Evolutionary conservation across 2,113 vertebrate genomes (phyloP).

Genomic region (Sclerurus mexicanus): DNA sequence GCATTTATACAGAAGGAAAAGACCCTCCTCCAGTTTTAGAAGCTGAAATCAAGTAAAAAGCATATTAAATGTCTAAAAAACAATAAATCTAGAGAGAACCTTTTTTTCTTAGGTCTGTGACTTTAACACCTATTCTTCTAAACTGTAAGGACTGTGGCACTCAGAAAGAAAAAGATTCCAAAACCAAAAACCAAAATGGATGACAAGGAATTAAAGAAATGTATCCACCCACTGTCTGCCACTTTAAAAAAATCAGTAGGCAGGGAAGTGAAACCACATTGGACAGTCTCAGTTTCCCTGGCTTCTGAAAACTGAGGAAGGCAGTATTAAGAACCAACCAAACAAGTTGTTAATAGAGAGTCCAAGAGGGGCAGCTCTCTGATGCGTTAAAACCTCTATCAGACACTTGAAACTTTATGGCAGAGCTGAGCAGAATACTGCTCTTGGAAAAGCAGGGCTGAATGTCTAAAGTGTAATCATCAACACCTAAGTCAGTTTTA

Average conservation of each 20-base stretch:
- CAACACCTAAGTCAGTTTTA: background rate
- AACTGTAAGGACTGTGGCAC: background rate
- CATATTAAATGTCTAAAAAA: slow-evolving; percentile 28
- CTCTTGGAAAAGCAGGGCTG: background rate
- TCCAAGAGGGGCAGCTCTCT: background rate
- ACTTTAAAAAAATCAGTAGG: background rate
- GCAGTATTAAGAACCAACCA: background rate
- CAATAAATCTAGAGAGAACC: background rate
- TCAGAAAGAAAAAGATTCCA: background rate
- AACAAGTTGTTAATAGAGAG: background rate
- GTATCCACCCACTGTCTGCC: background rate
- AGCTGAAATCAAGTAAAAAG: slow-evolving; percentile 31
- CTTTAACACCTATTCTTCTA: background rate
- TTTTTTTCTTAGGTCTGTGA: background rate
- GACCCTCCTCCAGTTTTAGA: slow-evolving; percentile 43
- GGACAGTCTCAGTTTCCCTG: background rate
- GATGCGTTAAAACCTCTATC: background rate
- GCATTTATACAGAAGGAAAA: slow-evolving; percentile 68
- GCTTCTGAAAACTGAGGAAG: background rate
- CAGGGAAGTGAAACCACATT: background rate
- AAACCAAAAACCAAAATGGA: background rate
- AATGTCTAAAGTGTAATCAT: background rate
- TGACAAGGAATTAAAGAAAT: background rate
- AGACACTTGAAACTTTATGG: background rate
- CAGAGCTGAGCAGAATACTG: background rate